phyloP scores from a whole-genome alignment of 2,888 invertebrate species.

The Homarus gammarus region DNA sequence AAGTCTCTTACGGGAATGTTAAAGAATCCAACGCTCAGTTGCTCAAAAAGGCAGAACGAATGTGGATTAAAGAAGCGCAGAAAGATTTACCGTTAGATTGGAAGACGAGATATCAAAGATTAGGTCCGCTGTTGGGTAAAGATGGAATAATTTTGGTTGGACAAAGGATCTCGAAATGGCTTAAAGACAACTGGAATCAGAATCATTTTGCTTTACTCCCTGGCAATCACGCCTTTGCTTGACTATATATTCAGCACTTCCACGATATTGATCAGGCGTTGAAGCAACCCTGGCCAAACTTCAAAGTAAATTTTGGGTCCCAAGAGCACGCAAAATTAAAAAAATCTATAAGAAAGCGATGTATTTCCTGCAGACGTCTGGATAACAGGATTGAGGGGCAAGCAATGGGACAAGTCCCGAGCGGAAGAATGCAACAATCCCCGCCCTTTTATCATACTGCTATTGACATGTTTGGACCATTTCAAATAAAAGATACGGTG shows the following conservation, averaged over 20 bases:
- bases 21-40: not conserved
- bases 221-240: conserved; percentile 28
- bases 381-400: conserved; percentile 7
- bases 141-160: conserved; percentile 52
- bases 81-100: conserved; percentile 11
- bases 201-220: conserved; percentile 24
- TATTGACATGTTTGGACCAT: conserved; percentile 7
- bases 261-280: conserved; percentile 33
- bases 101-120: conserved; percentile 21
- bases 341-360: not conserved
- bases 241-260: conserved; percentile 13
- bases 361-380: conserved; percentile 9
- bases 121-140: conserved; percentile 16
- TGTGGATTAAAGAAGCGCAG: conserved; percentile 42
- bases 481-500: conserved; percentile 20
- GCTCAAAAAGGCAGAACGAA: conserved; percentile 17
- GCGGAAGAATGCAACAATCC: not conserved
- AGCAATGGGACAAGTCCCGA: conserved; percentile 18
- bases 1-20: not conserved
- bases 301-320: conserved; percentile 41
- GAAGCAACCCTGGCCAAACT: conserved; percentile 21
- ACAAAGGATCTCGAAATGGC: conserved; percentile 35
- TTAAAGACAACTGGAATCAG: conserved; percentile 46
- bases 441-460: conserved; percentile 27
- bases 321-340: conserved; percentile 16